These are phyloP conservation scores for Barypeithes pellucidus DNA, from an alignment of 2,888 invertebrate species.

Conservation along the genomic window DNA sequence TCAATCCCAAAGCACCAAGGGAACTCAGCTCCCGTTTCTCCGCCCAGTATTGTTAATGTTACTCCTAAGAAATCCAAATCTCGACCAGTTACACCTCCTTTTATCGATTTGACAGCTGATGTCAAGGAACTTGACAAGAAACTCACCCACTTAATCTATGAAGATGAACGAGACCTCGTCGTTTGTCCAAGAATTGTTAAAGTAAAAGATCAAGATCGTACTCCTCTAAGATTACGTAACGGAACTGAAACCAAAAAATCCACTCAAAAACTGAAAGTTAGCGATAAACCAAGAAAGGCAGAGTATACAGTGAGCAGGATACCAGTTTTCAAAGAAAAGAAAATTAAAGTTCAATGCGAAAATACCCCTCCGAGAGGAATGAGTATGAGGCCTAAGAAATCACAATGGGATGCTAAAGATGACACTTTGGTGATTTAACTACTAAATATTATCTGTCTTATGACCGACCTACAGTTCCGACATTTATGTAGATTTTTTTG, in stretches of 20 bases:
- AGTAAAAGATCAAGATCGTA: constrained; percentile 62
- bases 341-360: constrained; percentile 65
- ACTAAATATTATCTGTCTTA: constrained; percentile 9
- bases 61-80: constrained; percentile 51
- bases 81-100: constrained; percentile 54
- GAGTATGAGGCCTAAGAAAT: constrained; percentile 57
- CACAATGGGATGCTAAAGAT: constrained; percentile 67
- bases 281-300: constrained; percentile 65
- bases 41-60: constrained; percentile 22
- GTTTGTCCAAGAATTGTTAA: constrained; percentile 63
- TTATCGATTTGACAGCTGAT: constrained; percentile 60
- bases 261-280: constrained; percentile 63
- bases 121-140: constrained; percentile 68
- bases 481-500: neutral
- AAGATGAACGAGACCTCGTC: constrained; percentile 70
- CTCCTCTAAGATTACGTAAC: constrained; percentile 64
- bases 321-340: constrained; percentile 66
- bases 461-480: neutral
- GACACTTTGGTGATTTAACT: constrained; percentile 67
- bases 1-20: neutral
- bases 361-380: constrained; percentile 66
- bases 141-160: constrained; percentile 75
- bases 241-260: constrained; percentile 57
- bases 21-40: constrained; percentile 34
- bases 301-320: constrained; percentile 64